Evolutionary conservation across 2,797 vertebrate genomes (phyloP), one percentile per base, ranked within the genome.

Genomic region (Pangasius djambal): DNA sequence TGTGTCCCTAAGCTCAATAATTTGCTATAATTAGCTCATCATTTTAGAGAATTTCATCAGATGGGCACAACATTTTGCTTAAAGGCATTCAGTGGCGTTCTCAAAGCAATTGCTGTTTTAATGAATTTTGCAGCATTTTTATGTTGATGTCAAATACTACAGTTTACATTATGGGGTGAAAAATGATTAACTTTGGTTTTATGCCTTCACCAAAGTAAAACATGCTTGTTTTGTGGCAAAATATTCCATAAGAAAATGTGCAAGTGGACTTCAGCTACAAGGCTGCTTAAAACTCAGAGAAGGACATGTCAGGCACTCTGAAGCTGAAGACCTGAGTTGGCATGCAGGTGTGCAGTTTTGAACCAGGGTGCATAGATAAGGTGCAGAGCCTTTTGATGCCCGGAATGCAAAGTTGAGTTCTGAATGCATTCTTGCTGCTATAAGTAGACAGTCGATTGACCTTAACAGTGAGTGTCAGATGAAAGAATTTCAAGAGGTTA

Each of bases 401-500:
- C 28, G 37, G 81, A 83, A 63, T 83, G 57, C 81, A 83, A 83
- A 83, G 57, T 63, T 3, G 0, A n/a, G 37, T 63, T 63, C 57
- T 63, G 34, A 40, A 61, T 61, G 20, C 13, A 61, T 83, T 63
- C 34, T 83, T 83, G 37, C 10, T 40, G 81, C 57, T 18, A 44
- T 40, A 83, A 28, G 57, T 2, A 63, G 57, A 83, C 2, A 63
- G 81, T 28, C 20, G 81, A 63, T 63, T 83, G 57, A 83, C 81
- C 81, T 61, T 37, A 83, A 44, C 34, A 15, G 34, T 40, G 55
- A 44, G 59, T 63, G 57, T 44, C 22, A 44, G 57, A 44, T 83
- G 22, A 82, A 61, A 61, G 31, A 81, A 83, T 83, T 83, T 44
- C 34, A 40, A 44, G 57, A 28, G 55, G 79, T 83, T 28, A 83